Conservation (phyloP, 2,888 invertebrate species). For the Onchidella celtica region DNA sequence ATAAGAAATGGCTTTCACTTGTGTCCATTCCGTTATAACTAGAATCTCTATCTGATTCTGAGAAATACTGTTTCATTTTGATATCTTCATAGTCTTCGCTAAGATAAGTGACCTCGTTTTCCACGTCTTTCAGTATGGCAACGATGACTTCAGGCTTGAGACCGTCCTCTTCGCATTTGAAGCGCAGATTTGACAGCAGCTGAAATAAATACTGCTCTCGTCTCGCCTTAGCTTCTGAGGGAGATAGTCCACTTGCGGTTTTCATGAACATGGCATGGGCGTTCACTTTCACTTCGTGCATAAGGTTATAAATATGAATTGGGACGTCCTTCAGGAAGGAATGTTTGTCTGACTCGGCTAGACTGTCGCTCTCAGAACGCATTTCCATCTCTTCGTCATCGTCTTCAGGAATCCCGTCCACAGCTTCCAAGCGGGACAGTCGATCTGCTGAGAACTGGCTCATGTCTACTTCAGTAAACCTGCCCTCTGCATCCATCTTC, state of each 20-base stretch:
- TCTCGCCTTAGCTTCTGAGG: constrained; percentile 41
- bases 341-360: constrained; percentile 12
- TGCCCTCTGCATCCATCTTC: background rate
- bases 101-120: constrained; percentile 26
- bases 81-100: constrained; percentile 46
- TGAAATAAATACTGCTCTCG: constrained; percentile 46
- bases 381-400: constrained; percentile 48
- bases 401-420: constrained; percentile 47
- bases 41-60: constrained; percentile 17
- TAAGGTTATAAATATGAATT: constrained; percentile 24
- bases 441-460: background rate
- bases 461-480: constrained; percentile 1
- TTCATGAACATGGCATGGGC: constrained; percentile 46
- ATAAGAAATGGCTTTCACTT: constrained; percentile 35
- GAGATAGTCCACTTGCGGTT: constrained; percentile 27
- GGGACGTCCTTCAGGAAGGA: constrained; percentile 45
- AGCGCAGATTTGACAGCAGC: constrained; percentile 33
- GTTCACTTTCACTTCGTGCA: constrained; percentile 46
- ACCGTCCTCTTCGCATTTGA: constrained; percentile 30
- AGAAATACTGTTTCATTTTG: constrained; percentile 38
- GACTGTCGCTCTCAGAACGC: constrained; percentile 34
- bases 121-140: constrained; percentile 46
- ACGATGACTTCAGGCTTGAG: constrained; percentile 41
- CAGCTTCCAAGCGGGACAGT: constrained; percentile 41
- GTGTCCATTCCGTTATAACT: background rate